These are phyloP conservation scores for Yasuhikotakia modesta DNA, from an alignment of 2,797 vertebrate species.

Conservation along the genomic window DNA sequence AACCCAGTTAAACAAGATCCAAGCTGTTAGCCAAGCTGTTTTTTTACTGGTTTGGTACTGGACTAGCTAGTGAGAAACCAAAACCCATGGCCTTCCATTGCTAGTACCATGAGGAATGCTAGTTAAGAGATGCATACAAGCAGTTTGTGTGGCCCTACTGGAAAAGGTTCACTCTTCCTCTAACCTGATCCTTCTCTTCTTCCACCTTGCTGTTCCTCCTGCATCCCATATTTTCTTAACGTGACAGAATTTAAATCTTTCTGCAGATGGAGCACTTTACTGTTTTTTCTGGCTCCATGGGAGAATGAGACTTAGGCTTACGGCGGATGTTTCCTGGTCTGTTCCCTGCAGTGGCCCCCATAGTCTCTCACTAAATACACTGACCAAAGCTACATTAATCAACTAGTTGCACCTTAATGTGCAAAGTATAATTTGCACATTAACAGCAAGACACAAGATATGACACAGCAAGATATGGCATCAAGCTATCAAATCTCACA, in stretches of 20 bases:
- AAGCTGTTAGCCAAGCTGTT: too few species aligned
- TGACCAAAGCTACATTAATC: background rate
- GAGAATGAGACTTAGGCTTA: slow-evolving; percentile 58
- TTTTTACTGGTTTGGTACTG: too few species aligned
- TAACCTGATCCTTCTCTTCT: slow-evolving; percentile 72
- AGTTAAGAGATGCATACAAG: slow-evolving; percentile 1
- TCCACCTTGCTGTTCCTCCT: slow-evolving; percentile 70
- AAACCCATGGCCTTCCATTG: too few species aligned
- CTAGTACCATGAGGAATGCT: too few species aligned
- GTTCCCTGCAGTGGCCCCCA: slow-evolving; percentile 41
- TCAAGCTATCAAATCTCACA: slow-evolving; percentile 27
- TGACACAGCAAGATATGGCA: too few species aligned
- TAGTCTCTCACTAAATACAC: slow-evolving; percentile 35
- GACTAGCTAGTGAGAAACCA: too few species aligned
- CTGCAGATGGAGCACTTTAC: slow-evolving; percentile 75
- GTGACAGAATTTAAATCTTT: slow-evolving; percentile 79
- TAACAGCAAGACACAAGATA: slow-evolving; percentile 33
- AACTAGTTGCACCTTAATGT: too few species aligned
- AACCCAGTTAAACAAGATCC: slow-evolving; percentile 25
- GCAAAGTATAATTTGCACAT: background rate
- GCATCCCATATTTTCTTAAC: slow-evolving; percentile 75
- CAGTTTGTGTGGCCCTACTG: slow-evolving; percentile 75
- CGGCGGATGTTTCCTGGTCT: slow-evolving; percentile 59
- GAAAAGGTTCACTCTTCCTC: slow-evolving; percentile 61
- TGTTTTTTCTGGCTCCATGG: slow-evolving; percentile 76